Evolutionary conservation across 64 coral and sea anemone genomes (phyloP), one percentile per base, ranked within the genome.

Genomic region (Actinia tenebrosa): DNA sequence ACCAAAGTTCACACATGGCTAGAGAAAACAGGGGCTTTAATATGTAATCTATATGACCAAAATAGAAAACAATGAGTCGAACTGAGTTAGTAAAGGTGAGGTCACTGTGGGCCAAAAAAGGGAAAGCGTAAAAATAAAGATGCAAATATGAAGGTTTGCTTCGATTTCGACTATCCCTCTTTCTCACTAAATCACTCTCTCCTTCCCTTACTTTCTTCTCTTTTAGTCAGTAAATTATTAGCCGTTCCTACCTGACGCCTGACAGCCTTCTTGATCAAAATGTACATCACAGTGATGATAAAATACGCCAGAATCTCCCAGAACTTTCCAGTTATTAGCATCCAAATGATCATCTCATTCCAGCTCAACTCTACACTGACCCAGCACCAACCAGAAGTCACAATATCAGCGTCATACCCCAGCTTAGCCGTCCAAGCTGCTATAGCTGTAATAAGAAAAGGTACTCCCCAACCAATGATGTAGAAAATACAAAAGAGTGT

Each of bases 321-420:
- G 5, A 88, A 78, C 45, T 90, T 94, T 18, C 92, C 92, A 42
- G 92, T 84, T 5, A 90, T 19, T 56, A 89, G 82, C 92, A 94
- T 94, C 92, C 88, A 81, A 5, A 87, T 2, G 1, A 84, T 44
- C 15, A 82, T 72, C 14, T 89, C 72, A 4, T 64, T 53, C 16
- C 16, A 60, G 4, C 13, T 7, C 43, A 94, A 14, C 3, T 27
- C 22, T 10, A 75, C 69, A 5, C 60, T 20, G 4, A 98, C 90
- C 95, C 92, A 98, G 45, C 95, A 98, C 95, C 95, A 98, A 1
- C 95, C 95, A 7, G 89, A 75, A 0, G 89, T 89, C 10, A 80
- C 75, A 0, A 82, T 53, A 71, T 91, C 91, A 1, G 72, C 22
- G 71, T 90, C 82, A 19, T 91, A 91, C 0, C 95, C 95, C 22